A percentile compares a stretch with the other conserved stretches of the same genome.
These are phyloP conservation scores for Dyspetes luteomarginatus DNA, from an alignment of 2,888 invertebrate species.

Conservation along the genomic window DNA sequence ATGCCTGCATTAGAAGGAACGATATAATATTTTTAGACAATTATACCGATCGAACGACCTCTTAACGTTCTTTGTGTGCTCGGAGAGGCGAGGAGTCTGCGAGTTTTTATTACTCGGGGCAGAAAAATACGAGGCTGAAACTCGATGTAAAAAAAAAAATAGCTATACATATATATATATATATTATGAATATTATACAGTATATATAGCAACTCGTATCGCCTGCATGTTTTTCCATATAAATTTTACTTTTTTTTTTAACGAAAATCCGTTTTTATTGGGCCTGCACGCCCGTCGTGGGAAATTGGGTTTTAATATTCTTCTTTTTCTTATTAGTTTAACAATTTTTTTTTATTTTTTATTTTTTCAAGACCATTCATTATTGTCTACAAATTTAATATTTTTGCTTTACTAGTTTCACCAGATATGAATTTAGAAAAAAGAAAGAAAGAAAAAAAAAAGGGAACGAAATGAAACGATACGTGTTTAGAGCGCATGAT, in stretches of 20 bases:
- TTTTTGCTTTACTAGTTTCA: conserved; percentile 79
- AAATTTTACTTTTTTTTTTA: conserved; percentile 33
- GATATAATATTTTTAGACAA: conserved; percentile 70
- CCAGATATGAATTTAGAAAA: conserved; percentile 16
- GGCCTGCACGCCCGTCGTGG: conserved; percentile 40
- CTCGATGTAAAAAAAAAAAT: conserved; percentile 7
- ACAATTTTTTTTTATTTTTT: conserved; percentile 40
- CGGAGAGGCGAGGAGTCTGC: conserved; percentile 36
- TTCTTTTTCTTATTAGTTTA: conserved; percentile 49
- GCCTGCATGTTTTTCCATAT: conserved; percentile 48
- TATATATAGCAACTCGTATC: conserved; percentile 24
- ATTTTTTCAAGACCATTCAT: conserved; percentile 16
- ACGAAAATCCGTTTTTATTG: conserved; percentile 78
- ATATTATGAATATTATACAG: too few relatives aligned
- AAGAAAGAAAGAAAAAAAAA: conserved; percentile 17
- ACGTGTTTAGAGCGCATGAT: conserved; percentile 82
- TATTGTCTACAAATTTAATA: conserved; percentile 55
- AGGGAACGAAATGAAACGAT: conserved; percentile 52
- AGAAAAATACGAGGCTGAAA: conserved; percentile 32
- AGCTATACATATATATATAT: conserved; percentile 14
- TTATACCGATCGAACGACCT: conserved; percentile 60
- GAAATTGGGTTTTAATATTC: conserved; percentile 54
- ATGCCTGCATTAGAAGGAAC: conserved; percentile 71
- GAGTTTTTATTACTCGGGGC: conserved; percentile 15
- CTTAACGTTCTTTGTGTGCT: conserved; percentile 41